Base-by-base conservation (phyloP, 2,888 invertebrate genomes). In the Drosophila mercatorum region DNA sequence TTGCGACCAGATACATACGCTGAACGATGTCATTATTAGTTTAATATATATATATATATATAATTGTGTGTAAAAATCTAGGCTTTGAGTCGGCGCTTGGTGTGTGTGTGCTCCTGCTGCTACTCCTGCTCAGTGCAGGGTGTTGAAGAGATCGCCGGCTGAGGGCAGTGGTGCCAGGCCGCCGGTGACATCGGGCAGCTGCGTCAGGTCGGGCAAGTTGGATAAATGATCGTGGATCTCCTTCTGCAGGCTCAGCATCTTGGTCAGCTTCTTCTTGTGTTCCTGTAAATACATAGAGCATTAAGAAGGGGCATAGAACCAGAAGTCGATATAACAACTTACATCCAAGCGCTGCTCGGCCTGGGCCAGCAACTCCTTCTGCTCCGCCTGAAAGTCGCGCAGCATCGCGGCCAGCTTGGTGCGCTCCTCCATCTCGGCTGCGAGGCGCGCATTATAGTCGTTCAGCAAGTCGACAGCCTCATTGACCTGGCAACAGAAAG, bases 161-260 rank as follows among this genome's bases (percentile, higher is more conserved):
- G 98, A 98, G 43, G 98, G 98, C 75, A 99, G 93, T 0, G 99
- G 98, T 40, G 98, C 97, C 44, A 98, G 93, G 10, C 98, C 98
- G 26, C 97, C 98, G 0, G 97, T 98, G 1, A 98, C 97, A 90
- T 98, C 97, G 0, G 98, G 98, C 62, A 98, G 93, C 75, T 97
- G 96, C 0, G 97, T 97, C 75, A 99, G 94, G 92, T 99, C 98
- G 0, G 98, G 99, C 78, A 99, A 94, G 93, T 97, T 98, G 77
- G 97, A 96, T 89, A 99, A 95, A 93, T 99, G 98, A 14, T 97
- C 97, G 91, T 96, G 97, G 34, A 99, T 95, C 93, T 98, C 98
- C 55, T 96, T 95, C 89, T 97, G 95, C 17, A 98, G 97, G 55
- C 95, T 95, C 90, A 96, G 95, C 55, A 98, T 96, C 93, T 97